These are phyloP conservation scores for Aplidium turbinatum DNA, from an alignment of 23 tunicate genomes.

Conservation along the genomic window DNA sequence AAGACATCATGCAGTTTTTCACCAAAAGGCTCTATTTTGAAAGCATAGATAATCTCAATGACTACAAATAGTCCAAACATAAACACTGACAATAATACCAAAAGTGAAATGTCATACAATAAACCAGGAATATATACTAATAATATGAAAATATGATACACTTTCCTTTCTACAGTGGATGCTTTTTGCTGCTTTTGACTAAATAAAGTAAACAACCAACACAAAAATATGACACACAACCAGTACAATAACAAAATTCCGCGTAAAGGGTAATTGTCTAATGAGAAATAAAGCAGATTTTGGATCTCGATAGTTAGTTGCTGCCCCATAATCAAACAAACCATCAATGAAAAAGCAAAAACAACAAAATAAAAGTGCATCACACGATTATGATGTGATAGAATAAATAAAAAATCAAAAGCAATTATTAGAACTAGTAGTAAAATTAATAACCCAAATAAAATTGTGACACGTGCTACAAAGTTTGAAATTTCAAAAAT, in stretches of 20 bases:
- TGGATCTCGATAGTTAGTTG: no score
- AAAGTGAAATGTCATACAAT: constrained; percentile 54
- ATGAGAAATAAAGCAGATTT: no score
- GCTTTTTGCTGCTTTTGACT: constrained; percentile 3
- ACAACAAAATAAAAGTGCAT: no score
- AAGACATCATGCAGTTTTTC: constrained; percentile 16
- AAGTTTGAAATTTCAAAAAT: no score
- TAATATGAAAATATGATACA: constrained; percentile 66
- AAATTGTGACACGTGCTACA: no score
- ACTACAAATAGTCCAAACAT: constrained; percentile 46
- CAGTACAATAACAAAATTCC: background rate
- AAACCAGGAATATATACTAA: constrained; percentile 81
- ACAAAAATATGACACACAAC: background rate
- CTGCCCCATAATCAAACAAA: no score
- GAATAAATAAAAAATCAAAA: no score
- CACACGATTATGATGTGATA: no score
- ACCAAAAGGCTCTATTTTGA: constrained; percentile 62
- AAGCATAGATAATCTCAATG: constrained; percentile 39
- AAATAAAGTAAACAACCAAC: constrained; percentile 5
- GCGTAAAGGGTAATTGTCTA: background rate
- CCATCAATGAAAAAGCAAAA: no score
- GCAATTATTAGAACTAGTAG: no score
- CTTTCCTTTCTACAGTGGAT: constrained; percentile 66
- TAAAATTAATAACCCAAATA: no score
- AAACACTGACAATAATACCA: constrained; percentile 52